These are phyloP conservation scores for Antedon mediterranea DNA, from an alignment of 53 echinoderm and acorn worm genomes.

Conservation along the genomic window DNA sequence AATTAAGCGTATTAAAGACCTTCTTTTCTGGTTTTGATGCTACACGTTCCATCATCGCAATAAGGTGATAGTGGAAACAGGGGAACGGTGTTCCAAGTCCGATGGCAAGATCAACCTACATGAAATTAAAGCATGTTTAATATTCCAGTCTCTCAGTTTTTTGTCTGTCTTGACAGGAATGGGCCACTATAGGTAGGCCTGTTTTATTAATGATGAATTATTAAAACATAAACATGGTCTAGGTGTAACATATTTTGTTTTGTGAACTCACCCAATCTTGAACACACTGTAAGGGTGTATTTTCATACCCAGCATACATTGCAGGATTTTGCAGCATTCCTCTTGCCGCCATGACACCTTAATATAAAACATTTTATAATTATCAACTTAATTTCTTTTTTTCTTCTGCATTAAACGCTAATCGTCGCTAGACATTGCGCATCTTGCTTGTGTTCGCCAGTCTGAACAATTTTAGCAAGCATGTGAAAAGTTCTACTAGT, in stretches of 20 bases:
- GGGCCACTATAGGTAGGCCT: too few relatives aligned
- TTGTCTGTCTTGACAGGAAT: too few relatives aligned
- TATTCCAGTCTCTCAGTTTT: too few relatives aligned
- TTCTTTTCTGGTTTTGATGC: slow-evolving; percentile 52
- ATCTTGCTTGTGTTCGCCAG: too few relatives aligned
- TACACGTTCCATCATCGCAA: slow-evolving; percentile 66
- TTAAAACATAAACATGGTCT: too few relatives aligned
- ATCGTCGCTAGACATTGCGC: too few relatives aligned
- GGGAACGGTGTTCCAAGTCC: slow-evolving; percentile 52
- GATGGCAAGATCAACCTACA: slow-evolving; percentile 56
- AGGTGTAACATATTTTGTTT: too few relatives aligned
- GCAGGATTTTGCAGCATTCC: slow-evolving; percentile 82
- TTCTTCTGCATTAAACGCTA: too few relatives aligned
- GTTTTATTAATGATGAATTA: too few relatives aligned
- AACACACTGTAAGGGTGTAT: slow-evolving; percentile 61
- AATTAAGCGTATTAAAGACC: slow-evolving; percentile 67
- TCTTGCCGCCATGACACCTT: slow-evolving; percentile 83
- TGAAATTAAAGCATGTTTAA: not conserved
- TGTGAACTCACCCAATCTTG: slow-evolving; percentile 66
- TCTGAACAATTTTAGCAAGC: too few relatives aligned
- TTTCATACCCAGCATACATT: slow-evolving; percentile 75
- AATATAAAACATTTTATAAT: not conserved
- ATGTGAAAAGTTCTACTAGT: too few relatives aligned
- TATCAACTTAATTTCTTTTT: too few relatives aligned
- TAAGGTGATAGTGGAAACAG: slow-evolving; percentile 88